Base-by-base conservation (phyloP, 2,113 vertebrate genomes). In the Gobiocypris rarus region DNA sequence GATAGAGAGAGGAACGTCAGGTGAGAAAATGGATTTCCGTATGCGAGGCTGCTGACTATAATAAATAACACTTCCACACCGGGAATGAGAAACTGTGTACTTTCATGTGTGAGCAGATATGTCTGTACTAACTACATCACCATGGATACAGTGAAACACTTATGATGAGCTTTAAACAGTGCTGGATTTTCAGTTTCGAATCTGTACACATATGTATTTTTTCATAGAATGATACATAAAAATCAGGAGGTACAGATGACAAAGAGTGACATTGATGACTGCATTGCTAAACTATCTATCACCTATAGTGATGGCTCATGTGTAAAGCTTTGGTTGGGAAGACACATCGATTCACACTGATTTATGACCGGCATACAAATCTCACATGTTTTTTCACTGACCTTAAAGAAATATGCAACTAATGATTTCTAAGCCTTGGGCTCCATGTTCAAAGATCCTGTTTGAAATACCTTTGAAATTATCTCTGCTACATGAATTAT, bases 61-160 rank as follows among this genome's bases (percentile, higher is more conserved):
- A 87, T 85, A 79, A 87, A 86, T 87, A 75, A 88, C 85, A 45
- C 79, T 38, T 26, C 61, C 48, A 65, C 52, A 56, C 1, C 43
- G 52, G 54, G 52, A 43, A 22, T 28, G 45, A 70, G n/a, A 70
- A 75, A 88, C 83, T 81, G 79, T 86, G 41, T 87, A 82, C 67
- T 24, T 89, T 78, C 79, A 48, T 87, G 81, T 75, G 69, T 79
- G 41, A 43, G 75, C 22, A 67, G 71, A 81, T 77, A 43, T 54
- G 41, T 87, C 89, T 89, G 70, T 89, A 86, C 87, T 86, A 83
- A 90, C 89, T 54, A 15, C 67, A 82, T 94, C 91, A 83, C 93
- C 93, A 94, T 93, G 92, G 93, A 90, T 90, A 94, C 92, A 54
- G 89, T 85, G 88, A 81, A 88, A 71, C 86, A 88, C 80, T 86